phyloP scores from a whole-genome alignment of 2,888 invertebrate species.

The Prenolepis imparis region DNA sequence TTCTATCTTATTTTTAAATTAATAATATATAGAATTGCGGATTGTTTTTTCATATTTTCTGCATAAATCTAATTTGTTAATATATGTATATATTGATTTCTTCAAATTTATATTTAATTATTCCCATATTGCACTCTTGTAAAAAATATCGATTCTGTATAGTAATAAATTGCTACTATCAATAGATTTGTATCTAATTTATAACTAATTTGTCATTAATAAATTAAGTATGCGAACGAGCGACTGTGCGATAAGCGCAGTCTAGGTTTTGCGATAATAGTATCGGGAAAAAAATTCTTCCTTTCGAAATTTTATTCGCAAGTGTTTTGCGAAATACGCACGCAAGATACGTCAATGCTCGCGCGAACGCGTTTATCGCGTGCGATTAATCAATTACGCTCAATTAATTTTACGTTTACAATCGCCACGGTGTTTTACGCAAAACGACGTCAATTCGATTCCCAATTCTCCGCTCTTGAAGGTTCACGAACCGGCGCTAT shows the following conservation, averaged over 20 bases:
- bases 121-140: neutral
- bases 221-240: neutral
- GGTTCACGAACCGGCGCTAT: neutral
- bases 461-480: neutral
- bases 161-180: neutral
- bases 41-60: neutral
- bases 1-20: neutral
- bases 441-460: neutral
- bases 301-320: slow-evolving; percentile 3
- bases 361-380: slow-evolving; percentile 41
- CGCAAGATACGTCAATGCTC: slow-evolving; percentile 33
- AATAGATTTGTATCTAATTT: neutral
- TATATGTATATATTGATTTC: neutral
- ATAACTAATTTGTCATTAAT: neutral
- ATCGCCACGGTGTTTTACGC: slow-evolving; percentile 3
- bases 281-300: neutral
- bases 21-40: neutral
- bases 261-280: neutral
- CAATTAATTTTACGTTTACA: slow-evolving; percentile 47
- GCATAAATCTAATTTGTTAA: neutral
- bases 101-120: neutral
- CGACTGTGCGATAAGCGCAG: neutral
- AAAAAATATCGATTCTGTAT: neutral
- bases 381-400: slow-evolving; percentile 44
- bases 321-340: neutral